phyloP scores from a whole-genome alignment of 1,140 invertebrate genomes.

The Drosophila ambigua region DNA sequence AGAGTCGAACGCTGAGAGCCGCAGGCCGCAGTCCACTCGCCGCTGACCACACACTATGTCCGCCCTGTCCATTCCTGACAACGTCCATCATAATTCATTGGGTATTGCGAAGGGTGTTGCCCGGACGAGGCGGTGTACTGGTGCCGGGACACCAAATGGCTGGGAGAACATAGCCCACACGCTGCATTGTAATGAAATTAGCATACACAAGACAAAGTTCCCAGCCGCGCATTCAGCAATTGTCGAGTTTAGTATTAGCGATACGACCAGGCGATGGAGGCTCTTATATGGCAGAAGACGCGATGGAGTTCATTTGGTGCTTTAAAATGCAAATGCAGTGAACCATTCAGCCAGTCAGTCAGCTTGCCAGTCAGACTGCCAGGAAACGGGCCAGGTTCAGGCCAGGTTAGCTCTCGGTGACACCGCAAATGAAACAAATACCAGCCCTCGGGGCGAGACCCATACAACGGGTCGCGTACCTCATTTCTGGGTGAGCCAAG shows the following conservation, averaged over 20 bases:
- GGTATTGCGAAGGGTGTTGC: slow-evolving; percentile 32
- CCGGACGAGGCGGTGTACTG: not conserved
- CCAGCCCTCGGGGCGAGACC: slow-evolving; percentile 29
- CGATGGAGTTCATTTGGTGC: not conserved
- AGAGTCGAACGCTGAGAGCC: not conserved
- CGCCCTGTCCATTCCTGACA: slow-evolving; percentile 62
- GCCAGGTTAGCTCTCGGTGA: slow-evolving; percentile 41
- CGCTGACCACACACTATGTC: slow-evolving; percentile 8
- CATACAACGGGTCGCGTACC: slow-evolving; percentile 1
- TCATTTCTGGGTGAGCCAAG: slow-evolving; percentile 15
- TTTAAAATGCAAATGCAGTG: slow-evolving; percentile 46
- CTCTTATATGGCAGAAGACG: not conserved
- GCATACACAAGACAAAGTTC: slow-evolving; percentile 66
- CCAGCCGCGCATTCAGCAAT: slow-evolving; percentile 56
- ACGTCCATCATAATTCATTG: slow-evolving; percentile 77
- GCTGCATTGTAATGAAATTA: slow-evolving; percentile 72
- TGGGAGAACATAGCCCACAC: slow-evolving; percentile 2
- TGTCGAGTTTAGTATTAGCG: slow-evolving; percentile 64
- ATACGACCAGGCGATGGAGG: not conserved
- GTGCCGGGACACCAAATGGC: not conserved
- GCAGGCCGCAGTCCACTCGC: slow-evolving; percentile 14
- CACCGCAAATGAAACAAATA: slow-evolving; percentile 48
- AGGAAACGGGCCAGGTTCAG: slow-evolving; percentile 52
- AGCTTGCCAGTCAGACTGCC: slow-evolving; percentile 20
- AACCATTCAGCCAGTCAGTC: slow-evolving; percentile 10